Percentiles rank a stretch among this genome's conserved stretches.
phyloP scores from a whole-genome alignment of 2,797 vertebrate genomes.

The Pseudomugil tenellus region DNA sequence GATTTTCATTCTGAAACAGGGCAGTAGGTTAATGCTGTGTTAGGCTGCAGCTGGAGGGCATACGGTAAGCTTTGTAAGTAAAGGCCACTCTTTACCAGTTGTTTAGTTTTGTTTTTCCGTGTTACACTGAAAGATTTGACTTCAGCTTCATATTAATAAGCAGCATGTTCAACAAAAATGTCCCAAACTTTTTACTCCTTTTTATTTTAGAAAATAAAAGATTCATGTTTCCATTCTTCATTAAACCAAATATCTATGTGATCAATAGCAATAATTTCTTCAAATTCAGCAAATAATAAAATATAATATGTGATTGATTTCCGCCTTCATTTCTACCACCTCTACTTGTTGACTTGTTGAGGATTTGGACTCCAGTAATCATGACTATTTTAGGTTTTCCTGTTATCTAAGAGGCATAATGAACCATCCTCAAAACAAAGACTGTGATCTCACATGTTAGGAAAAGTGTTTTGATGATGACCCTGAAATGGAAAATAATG shows the following conservation, averaged over 20 bases:
- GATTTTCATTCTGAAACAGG: constrained; percentile 53
- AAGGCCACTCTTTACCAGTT: neutral
- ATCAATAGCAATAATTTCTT: neutral
- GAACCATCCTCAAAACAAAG: neutral
- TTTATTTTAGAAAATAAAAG: neutral
- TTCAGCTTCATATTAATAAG: neutral
- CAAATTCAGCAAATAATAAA: neutral
- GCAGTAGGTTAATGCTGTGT: constrained; percentile 63
- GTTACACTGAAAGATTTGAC: neutral
- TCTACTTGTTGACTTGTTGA: neutral
- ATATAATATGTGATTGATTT: neutral
- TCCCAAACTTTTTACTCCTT: neutral
- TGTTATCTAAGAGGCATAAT: too few relatives aligned
- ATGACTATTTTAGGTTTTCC: neutral
- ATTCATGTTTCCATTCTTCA: neutral
- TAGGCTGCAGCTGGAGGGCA: constrained; percentile 27
- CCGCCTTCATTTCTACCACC: neutral
- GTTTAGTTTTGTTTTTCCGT: neutral
- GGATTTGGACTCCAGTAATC: neutral
- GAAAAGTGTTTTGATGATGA: neutral
- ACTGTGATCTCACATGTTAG: too few relatives aligned
- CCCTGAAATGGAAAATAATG: neutral
- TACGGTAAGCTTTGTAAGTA: constrained; percentile 18
- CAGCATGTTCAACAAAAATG: neutral
- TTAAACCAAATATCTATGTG: neutral